phyloP scores from a whole-genome alignment of 2,888 invertebrate species.

The Griposia aprilina region DNA sequence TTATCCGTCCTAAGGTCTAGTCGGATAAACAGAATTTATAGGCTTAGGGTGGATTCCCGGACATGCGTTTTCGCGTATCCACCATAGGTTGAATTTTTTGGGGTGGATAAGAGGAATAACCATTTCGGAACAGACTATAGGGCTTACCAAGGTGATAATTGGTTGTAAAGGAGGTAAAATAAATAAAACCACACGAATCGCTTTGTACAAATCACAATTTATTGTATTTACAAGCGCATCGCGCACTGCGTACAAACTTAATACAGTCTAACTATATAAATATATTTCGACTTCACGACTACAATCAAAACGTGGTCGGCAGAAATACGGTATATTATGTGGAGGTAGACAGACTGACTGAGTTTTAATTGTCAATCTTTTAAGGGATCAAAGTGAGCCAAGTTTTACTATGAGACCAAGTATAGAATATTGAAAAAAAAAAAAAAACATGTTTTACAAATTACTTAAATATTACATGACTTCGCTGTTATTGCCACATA shows the following conservation, averaged over 20 bases:
- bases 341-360: not conserved
- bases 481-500: not conserved
- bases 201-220: slow-evolving; percentile 86
- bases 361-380: not conserved
- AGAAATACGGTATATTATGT: not conserved
- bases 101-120: too few relatives aligned
- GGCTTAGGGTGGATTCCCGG: too few relatives aligned
- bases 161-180: too few relatives aligned
- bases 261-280: slow-evolving; percentile 52
- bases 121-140: too few relatives aligned
- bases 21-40: too few relatives aligned
- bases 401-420: not conserved
- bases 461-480: not conserved
- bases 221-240: slow-evolving; percentile 72
- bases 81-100: too few relatives aligned
- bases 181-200: slow-evolving; percentile 69
- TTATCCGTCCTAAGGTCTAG: too few relatives aligned
- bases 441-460: not conserved
- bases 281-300: slow-evolving; percentile 56
- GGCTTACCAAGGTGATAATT: too few relatives aligned
- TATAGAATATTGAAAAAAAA: not conserved
- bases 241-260: slow-evolving; percentile 63
- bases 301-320: slow-evolving; percentile 27
- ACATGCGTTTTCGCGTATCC: too few relatives aligned
- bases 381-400: not conserved